A percentile compares a stretch with the other conserved stretches of the same genome.
phyloP scores from a whole-genome alignment of 2,888 invertebrate species.

The Sminthurinus aureus region DNA sequence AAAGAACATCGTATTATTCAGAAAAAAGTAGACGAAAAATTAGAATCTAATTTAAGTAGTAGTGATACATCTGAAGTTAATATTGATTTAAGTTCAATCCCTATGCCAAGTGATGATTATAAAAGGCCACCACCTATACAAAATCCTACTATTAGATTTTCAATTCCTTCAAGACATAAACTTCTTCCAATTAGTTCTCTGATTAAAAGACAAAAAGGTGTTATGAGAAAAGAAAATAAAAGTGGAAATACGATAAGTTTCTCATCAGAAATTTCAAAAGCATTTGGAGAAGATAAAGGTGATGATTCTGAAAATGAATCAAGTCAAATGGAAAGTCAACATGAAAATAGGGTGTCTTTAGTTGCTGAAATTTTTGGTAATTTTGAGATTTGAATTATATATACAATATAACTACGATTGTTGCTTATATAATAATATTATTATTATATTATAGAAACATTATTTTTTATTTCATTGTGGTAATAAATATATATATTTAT shows the following conservation, averaged over 20 bases:
- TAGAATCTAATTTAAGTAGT: not conserved
- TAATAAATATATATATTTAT: too few relatives aligned
- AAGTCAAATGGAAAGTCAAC: constrained; percentile 36
- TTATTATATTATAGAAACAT: too few relatives aligned
- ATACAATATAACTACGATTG: too few relatives aligned
- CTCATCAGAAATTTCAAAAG: constrained; percentile 56
- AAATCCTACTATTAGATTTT: constrained; percentile 58
- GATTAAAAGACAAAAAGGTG: constrained; percentile 58
- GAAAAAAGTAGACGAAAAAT: not conserved
- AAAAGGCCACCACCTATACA: constrained; percentile 49
- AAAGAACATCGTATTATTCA: not conserved
- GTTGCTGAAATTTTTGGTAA: constrained; percentile 58
- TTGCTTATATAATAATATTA: too few relatives aligned
- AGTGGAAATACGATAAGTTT: constrained; percentile 54
- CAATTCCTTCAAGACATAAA: constrained; percentile 58
- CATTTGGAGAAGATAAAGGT: constrained; percentile 65
- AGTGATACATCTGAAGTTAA: not conserved
- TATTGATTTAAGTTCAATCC: constrained; percentile 52
- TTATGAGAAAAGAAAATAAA: constrained; percentile 51
- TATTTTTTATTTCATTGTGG: too few relatives aligned
- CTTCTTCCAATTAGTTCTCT: constrained; percentile 57
- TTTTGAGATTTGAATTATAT: constrained; percentile 20
- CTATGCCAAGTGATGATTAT: constrained; percentile 55
- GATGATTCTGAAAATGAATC: constrained; percentile 45
- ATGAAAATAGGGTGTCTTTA: constrained; percentile 50